These are phyloP conservation scores for Melopsittacus undulatus DNA, from an alignment of 2,797 vertebrate species.

Conservation along the genomic window DNA sequence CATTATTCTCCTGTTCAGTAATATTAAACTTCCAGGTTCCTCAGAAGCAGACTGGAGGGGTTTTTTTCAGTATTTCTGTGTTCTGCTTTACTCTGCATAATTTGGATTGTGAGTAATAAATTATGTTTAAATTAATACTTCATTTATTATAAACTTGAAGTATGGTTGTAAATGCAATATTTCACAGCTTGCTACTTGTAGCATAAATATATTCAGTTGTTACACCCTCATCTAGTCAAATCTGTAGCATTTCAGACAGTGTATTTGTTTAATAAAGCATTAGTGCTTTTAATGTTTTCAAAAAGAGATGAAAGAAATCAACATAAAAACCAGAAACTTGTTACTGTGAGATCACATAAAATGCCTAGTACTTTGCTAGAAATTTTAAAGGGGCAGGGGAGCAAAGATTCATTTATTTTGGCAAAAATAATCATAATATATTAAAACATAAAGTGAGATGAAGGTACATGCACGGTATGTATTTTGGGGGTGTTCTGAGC, in stretches of 20 bases:
- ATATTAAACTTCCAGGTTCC: not conserved
- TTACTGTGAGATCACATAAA: not conserved
- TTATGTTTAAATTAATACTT: not conserved
- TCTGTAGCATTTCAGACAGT: not conserved
- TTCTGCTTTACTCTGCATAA: not conserved
- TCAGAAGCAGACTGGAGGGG: rapidly evolving
- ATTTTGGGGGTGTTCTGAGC: not conserved
- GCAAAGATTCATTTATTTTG: not conserved
- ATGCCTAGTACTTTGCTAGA: not conserved
- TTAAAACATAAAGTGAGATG: not conserved
- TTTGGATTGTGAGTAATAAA: not conserved
- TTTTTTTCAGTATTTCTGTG: not conserved
- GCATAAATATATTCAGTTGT: not conserved
- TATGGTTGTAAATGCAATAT: not conserved
- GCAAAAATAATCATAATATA: not conserved
- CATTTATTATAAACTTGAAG: not conserved
- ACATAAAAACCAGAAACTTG: not conserved
- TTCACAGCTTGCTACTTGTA: not conserved
- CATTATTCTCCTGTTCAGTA: not conserved
- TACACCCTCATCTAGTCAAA: not conserved
- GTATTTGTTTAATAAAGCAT: not conserved
- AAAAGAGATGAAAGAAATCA: not conserved
- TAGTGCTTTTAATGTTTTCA: not conserved
- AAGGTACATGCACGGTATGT: too few species aligned
- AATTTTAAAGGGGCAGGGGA: not conserved